Evolutionary conservation across 2,113 vertebrate genomes (phyloP), one percentile per base, ranked within the genome.

Genomic region (Sylvilagus bachmani): DNA sequence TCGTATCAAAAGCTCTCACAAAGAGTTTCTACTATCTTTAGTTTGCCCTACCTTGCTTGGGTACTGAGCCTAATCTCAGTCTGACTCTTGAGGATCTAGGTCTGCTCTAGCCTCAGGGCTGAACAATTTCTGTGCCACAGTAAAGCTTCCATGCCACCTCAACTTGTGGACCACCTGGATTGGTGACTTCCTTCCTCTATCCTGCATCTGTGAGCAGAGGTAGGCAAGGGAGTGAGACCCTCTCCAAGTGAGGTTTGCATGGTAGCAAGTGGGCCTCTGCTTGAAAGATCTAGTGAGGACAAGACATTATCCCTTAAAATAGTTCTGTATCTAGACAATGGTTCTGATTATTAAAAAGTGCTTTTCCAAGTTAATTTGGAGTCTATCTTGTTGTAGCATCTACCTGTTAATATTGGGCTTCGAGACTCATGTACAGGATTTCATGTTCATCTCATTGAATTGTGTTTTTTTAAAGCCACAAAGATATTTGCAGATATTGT

Each of bases 391-490:
- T 13, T 70, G 0, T 66, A 58, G 1, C 33, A 55, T 95, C n/a
- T 9, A 21, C 25, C 25, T 84, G 49, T 22, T 66, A 70, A 58
- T 49, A 25, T 0, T 53, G 36, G 36, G 1, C 9, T 69, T 67
- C 74, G 44, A 87, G 49, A 5, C 2, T 53, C 49, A 71, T 1
- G 4, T n/a, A 85, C 0, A 86, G 17, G 77, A 27, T 10, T 74
- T 66, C 66, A 10, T 1, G 29, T 66, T 88, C 22, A 88, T 36
- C 53, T 67, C 84, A 61, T 3, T 85, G 27, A 94, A 90, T 75
- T 90, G 36, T 51, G 38, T 80, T 92, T 84, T 75, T 80, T 61
- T 80, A 36, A 93, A 92, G 74, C 19, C 33, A 67, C 31, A 62
- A 97, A 82, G 31, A 77, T 77, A 73, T 3, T 6, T 82, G 2